These are phyloP conservation scores for Lynx canadensis DNA, from an alignment of 2,113 vertebrate genomes.

Conservation along the genomic window DNA sequence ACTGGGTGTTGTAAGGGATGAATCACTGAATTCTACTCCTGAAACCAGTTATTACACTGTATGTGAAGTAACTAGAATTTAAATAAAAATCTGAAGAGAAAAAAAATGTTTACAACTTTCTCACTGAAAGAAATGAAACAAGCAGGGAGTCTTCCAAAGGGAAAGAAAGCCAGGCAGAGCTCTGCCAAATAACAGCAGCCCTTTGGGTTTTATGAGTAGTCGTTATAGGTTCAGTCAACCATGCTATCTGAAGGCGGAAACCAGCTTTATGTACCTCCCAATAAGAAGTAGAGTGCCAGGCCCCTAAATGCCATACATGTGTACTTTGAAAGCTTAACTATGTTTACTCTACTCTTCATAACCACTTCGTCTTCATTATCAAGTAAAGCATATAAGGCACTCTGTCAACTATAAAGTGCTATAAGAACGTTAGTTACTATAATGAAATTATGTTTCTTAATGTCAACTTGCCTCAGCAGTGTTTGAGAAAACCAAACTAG, in stretches of 20 bases:
- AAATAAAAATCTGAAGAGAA: no score
- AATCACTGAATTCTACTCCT: no score
- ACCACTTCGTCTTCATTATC: not conserved
- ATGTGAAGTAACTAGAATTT: no score
- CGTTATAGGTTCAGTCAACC: not conserved
- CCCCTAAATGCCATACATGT: not conserved
- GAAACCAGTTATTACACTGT: no score
- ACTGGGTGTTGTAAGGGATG: no score
- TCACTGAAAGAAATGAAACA: not conserved
- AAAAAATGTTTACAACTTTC: not conserved
- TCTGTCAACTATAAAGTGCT: not conserved
- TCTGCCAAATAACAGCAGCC: not conserved
- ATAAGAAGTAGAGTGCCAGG: not conserved
- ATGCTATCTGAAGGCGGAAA: not conserved
- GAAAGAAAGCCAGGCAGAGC: not conserved
- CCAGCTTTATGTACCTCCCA: not conserved
- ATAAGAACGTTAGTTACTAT: not conserved
- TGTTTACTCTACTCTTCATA: conserved; percentile 13
- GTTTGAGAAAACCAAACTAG: conserved; percentile 29
- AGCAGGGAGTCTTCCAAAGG: not conserved
- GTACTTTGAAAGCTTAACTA: not conserved
- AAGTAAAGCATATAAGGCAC: not conserved
- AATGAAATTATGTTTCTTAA: conserved; percentile 14
- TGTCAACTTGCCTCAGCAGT: conserved; percentile 25
- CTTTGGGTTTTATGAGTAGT: not conserved